Base-by-base conservation (phyloP, 2,797 vertebrate genomes). In the Dryobates pubescens region DNA sequence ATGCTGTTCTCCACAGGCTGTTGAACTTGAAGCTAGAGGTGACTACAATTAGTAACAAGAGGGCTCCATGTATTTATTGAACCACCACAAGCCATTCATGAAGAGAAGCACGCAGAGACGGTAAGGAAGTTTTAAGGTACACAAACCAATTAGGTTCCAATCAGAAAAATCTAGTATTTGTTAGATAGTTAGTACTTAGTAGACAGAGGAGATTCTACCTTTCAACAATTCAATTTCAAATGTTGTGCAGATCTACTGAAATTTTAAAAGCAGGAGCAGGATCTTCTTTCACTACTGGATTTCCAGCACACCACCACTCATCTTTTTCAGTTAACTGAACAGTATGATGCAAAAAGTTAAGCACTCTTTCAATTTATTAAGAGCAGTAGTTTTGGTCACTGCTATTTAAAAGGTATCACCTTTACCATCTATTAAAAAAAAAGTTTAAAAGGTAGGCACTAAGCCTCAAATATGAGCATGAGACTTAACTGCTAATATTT, bases 191-290 rank as follows among this genome's bases (percentile, higher is more conserved):
- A 97, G 93, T 95, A 78, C 76, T 94, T 94, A 69, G 63, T 90
- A 94, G 96, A 95, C 95, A 96, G 96, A 96, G 73, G 96, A 97
- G 96, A 98, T 97, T 97, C 97, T 96, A 97, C 97, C 96, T 97
- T 97, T 96, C 93, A 85, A 94, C 23, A 90, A 76, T 58, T 69
- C 86, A 34, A 51, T 93, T 95, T 90, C 73, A 92, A 94, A 94
- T 88, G 86, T 88, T 95, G 93, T 93, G 95, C 80, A 96, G 82
- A 91, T 93, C 47, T n/a, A 81, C 76, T 93, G 63, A 71, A 43
- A 68, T 89, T 72, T 92, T 27, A 76, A 81, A 92, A 82, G 63
- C 15, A 91, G 54, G 29, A 75, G 82, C 32, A 78, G 61, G 16
- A 81, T 77, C 43, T 90, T 77, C 34, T 91, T 61, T 59, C 87